These are phyloP conservation scores for Drosophila ustulata DNA, from an alignment of 2,888 invertebrate genomes.

Conservation along the genomic window DNA sequence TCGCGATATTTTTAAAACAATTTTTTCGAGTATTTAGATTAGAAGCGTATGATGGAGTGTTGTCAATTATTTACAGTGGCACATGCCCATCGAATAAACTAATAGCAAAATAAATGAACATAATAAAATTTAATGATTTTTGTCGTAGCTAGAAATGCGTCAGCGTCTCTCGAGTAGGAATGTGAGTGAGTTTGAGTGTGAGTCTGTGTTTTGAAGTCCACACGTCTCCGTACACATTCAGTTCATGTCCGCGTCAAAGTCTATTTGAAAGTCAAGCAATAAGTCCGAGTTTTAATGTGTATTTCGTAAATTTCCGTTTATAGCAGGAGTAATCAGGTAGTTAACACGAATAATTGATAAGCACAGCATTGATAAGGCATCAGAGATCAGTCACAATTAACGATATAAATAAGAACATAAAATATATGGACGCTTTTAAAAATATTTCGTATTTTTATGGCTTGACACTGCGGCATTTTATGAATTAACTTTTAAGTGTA, in stretches of 20 bases:
- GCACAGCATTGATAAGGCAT: conserved; percentile 5
- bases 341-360: conserved; percentile 8
- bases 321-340: conserved; percentile 11
- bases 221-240: conserved; percentile 19
- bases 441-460: neutral
- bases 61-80: conserved; percentile 48
- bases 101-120: conserved; percentile 14
- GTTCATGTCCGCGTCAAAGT: conserved; percentile 42
- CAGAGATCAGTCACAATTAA: conserved; percentile 7
- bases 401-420: conserved; percentile 1
- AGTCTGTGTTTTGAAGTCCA: conserved; percentile 7
- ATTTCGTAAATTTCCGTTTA: conserved; percentile 7
- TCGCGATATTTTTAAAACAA: conserved; percentile 32
- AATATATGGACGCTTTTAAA: neutral
- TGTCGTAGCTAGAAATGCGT: conserved; percentile 18
- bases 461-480: conserved; percentile 2
- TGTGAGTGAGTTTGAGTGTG: neutral
- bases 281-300: conserved; percentile 1
- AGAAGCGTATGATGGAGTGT: conserved; percentile 44
- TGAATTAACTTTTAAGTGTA: conserved; percentile 35
- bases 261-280: conserved; percentile 28
- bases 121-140: conserved; percentile 27
- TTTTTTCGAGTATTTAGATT: conserved; percentile 35
- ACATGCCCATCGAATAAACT: conserved; percentile 7
- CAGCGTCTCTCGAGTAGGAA: neutral